phyloP scores from a whole-genome alignment of 92 coral and sea anemone genomes.

The Epizoanthus illoricatus region DNA sequence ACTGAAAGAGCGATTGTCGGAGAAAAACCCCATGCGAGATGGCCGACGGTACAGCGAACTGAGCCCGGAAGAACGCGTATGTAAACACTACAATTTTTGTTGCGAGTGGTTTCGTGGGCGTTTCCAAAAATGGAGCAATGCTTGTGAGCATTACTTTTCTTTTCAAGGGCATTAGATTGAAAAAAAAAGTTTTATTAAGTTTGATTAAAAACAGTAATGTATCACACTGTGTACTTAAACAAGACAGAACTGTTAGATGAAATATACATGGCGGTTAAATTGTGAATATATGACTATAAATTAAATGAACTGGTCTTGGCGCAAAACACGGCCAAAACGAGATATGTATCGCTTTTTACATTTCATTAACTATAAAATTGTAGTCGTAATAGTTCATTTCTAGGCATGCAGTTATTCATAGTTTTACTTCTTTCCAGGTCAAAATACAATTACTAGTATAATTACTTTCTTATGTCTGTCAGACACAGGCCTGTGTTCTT shows the following conservation, averaged over 20 bases:
- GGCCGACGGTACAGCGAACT: constrained; percentile 63
- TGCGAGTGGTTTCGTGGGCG: constrained; percentile 43
- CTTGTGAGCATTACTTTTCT: not conserved
- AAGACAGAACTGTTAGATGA: not conserved
- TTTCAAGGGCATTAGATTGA: not conserved
- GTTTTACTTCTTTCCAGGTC: too few species aligned
- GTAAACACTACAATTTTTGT: constrained; percentile 42
- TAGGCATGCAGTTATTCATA: too few species aligned
- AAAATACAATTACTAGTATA: not conserved
- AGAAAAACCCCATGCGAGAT: constrained; percentile 63
- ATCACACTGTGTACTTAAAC: not conserved
- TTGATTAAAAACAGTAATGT: not conserved
- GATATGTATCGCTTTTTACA: not conserved
- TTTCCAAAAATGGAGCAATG: constrained; percentile 34
- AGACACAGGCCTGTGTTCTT: not conserved
- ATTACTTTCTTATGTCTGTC: not conserved
- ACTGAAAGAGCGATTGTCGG: constrained; percentile 56
- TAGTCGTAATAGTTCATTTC: too few species aligned
- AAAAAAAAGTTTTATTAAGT: not conserved
- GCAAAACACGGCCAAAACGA: too few species aligned
- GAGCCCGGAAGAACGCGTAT: constrained; percentile 70
- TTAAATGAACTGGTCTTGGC: not conserved
- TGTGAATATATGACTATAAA: constrained; percentile 1
- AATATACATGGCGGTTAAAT: constrained; percentile 26
- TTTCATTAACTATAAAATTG: too few species aligned